phyloP scores from a whole-genome alignment of 2,113 vertebrate genomes.

The Thalassarche chlororhynchos region DNA sequence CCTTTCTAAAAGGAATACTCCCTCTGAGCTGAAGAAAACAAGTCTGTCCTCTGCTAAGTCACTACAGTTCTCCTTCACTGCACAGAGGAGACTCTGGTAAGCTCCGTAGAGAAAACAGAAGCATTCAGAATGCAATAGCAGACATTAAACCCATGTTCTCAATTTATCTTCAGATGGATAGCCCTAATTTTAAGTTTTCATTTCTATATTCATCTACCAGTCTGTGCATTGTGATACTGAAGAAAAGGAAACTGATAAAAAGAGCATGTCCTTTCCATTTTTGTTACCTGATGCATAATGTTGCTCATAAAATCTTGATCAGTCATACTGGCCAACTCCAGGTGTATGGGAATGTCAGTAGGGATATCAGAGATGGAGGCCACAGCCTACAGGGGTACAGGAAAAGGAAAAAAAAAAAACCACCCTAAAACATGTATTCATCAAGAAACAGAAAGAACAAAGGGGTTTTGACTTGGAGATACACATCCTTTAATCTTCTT shows the following conservation, averaged over 20 bases:
- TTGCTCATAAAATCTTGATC: conserved; percentile 91
- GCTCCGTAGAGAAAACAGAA: not conserved
- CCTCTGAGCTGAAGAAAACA: not conserved
- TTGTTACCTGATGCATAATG: conserved; percentile 91
- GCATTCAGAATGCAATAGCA: not conserved
- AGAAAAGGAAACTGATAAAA: not conserved
- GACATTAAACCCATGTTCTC: not conserved
- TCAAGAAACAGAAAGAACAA: not conserved
- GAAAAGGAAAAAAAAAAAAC: not conserved
- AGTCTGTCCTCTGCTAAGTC: not conserved
- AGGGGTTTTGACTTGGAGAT: not conserved
- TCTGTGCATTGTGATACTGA: not conserved
- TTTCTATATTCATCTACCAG: not conserved
- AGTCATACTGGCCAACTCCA: conserved; percentile 98
- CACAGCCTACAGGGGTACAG: conserved; percentile 78
- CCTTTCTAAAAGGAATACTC: not conserved
- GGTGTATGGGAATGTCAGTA: conserved; percentile 87
- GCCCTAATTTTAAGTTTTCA: not conserved
- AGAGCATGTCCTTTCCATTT: not conserved
- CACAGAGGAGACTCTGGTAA: not conserved
- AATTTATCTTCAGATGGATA: not conserved
- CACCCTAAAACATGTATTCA: not conserved
- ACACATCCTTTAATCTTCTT: not conserved
- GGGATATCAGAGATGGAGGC: conserved; percentile 86
- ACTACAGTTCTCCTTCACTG: not conserved